Evolutionary conservation across 2,797 vertebrate species (phyloP).

Genomic region (Acanthurus lineatus): DNA sequence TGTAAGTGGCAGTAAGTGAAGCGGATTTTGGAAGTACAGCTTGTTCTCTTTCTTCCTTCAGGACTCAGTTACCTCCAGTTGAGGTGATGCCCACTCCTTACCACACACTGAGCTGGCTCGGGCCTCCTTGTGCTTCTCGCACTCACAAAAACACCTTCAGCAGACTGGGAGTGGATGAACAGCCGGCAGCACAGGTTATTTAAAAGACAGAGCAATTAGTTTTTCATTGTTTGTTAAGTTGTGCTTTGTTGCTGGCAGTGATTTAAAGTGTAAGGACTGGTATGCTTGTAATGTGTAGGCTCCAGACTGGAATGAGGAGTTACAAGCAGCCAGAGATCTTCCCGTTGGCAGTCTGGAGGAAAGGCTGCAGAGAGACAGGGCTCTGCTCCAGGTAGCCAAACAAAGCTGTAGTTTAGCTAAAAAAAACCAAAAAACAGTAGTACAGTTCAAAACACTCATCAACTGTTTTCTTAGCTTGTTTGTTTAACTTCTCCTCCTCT

Average conservation of each 20-base stretch:
- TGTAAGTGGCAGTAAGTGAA: neutral
- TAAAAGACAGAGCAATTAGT: neutral
- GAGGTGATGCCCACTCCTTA: conserved; percentile 83
- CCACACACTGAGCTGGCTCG: conserved; percentile 85
- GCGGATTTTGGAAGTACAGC: neutral
- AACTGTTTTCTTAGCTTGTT: neutral
- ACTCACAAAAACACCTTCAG: conserved; percentile 83
- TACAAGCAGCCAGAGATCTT: conserved; percentile 86
- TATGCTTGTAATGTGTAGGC: conserved; percentile 61
- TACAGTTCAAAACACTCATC: neutral
- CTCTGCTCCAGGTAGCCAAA: conserved; percentile 83
- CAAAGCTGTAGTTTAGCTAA: neutral
- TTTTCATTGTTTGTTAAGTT: neutral
- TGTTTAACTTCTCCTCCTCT: neutral
- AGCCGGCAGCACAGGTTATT: conserved; percentile 79
- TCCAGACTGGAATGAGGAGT: conserved; percentile 89
- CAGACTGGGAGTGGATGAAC: conserved; percentile 84
- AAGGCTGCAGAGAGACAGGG: conserved; percentile 83
- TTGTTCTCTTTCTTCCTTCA: conserved; percentile 45
- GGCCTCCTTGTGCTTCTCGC: conserved; percentile 79
- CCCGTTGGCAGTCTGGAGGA: conserved; percentile 82
- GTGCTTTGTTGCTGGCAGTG: neutral
- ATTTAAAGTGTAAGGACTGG: neutral
- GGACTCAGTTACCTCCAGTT: conserved; percentile 69
- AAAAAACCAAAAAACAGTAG: neutral